A percentile compares a stretch with the other conserved stretches of the same genome.
phyloP scores from a whole-genome alignment of 1,140 invertebrate species.

The Sweltsa coloradensis region DNA sequence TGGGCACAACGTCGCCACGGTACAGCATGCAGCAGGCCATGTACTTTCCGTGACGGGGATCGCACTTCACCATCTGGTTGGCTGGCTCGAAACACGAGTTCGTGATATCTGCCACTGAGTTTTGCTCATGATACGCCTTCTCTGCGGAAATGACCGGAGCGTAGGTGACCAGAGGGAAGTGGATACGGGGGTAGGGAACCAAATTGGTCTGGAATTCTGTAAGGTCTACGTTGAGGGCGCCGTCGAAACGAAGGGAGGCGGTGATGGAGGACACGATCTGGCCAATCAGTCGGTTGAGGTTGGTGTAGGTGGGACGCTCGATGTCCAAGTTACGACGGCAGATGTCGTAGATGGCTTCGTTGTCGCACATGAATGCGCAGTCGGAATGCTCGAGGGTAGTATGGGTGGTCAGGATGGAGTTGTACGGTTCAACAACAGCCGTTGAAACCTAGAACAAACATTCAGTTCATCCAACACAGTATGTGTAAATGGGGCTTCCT shows the following conservation, averaged over 20 bases:
- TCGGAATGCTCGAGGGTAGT: constrained; percentile 48
- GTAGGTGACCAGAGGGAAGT: constrained; percentile 65
- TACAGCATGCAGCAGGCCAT: constrained; percentile 51
- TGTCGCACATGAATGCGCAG: constrained; percentile 63
- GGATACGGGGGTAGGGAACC: constrained; percentile 72
- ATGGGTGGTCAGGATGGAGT: constrained; percentile 48
- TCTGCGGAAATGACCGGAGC: constrained; percentile 54
- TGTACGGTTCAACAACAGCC: constrained; percentile 63
- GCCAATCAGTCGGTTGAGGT: constrained; percentile 66
- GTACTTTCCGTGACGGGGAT: constrained; percentile 58
- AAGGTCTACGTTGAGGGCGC: constrained; percentile 72
- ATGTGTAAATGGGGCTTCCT: too few species aligned
- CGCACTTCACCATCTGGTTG: constrained; percentile 88
- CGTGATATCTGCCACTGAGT: constrained; percentile 74
- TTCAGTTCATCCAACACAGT: constrained; percentile 25
- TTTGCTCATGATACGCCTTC: constrained; percentile 69
- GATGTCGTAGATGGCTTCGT: constrained; percentile 86
- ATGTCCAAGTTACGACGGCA: constrained; percentile 80
- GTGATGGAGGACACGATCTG: constrained; percentile 81
- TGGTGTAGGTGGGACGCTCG: constrained; percentile 69
- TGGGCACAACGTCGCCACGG: constrained; percentile 42
- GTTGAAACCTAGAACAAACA: constrained; percentile 28
- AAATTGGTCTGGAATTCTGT: constrained; percentile 86
- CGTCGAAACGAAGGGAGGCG: constrained; percentile 38
- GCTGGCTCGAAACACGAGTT: constrained; percentile 77